Evolutionary conservation across 2,113 vertebrate species (phyloP), one percentile per base, ranked within the genome.

Genomic region (Stigmatopora argus): DNA sequence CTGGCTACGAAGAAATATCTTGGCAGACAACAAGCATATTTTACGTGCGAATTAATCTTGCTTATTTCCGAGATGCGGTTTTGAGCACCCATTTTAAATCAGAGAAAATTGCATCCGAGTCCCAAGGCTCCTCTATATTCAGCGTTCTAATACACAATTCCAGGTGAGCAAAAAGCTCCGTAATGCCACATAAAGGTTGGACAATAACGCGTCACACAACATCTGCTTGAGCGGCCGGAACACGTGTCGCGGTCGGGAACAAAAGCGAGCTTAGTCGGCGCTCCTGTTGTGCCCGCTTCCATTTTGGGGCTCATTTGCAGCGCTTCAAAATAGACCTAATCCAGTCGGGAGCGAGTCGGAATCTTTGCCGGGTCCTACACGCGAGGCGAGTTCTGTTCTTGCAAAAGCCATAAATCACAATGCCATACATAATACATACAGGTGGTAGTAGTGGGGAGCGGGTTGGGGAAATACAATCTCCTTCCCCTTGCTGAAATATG

Each of bases 301-400:
- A 77, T 76, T 82, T 74, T 83, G 71, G 66, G 76, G 53, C 81
- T 87, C 79, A 85, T 86, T 86, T 75, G 75, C 83, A 74, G 72
- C 62, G 46, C 60, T 69, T 81, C 74, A 80, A 58, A 83, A 82
- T 67, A 62, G 44, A 47, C 23, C 76, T 77, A 71, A 74, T 70
- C 53, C 66, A 66, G 68, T 49, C 18, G 65, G 18, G 21, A 69
- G 49, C 45, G 53, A 44, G 65, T 70, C 49, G 52, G 47, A 51
- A 35, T 70, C 62, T n/a, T 19, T 51, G 71, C 49, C 67, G 3
- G 65, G 3, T 65, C 63, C 38, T 59, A 45, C 14, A 51, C 58
- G 15, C 35, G 61, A 72, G 58, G 61, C 45, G 3, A 1, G 57
- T 51, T 53, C 11, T 53, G 21, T 31, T 55, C 78, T 78, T 67